These are phyloP conservation scores for Hypomecis atomaria DNA, from an alignment of 2,888 invertebrate genomes.

Conservation along the genomic window DNA sequence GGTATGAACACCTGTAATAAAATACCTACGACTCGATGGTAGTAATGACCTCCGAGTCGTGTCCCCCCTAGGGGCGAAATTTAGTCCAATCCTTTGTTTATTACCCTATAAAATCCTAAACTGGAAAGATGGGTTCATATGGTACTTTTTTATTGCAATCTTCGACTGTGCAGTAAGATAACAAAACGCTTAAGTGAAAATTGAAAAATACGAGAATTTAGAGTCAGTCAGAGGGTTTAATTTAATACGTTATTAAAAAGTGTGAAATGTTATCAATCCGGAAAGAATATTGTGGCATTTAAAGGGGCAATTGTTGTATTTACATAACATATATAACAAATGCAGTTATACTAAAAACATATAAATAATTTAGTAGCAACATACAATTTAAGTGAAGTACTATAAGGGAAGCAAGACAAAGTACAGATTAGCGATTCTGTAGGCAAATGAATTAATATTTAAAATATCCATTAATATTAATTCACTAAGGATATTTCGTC, in stretches of 20 bases:
- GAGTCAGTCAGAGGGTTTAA: neutral
- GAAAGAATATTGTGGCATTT: neutral
- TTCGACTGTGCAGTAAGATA: constrained; percentile 27
- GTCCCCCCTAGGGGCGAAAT: constrained; percentile 53
- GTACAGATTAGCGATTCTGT: constrained; percentile 1
- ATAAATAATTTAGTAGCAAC: constrained; percentile 3
- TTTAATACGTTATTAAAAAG: neutral
- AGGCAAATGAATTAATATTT: constrained; percentile 3
- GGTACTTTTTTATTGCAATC: constrained; percentile 20
- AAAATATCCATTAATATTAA: constrained; percentile 5
- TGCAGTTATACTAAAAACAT: neutral
- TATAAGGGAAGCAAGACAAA: constrained; percentile 15
- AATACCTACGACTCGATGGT: constrained; percentile 57
- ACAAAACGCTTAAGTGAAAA: neutral
- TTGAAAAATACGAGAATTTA: neutral
- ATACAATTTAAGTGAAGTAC: constrained; percentile 5
- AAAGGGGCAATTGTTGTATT: neutral
- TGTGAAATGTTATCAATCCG: constrained; percentile 3
- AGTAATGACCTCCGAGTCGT: constrained; percentile 58
- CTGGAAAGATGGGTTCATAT: constrained; percentile 27
- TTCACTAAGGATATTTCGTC: constrained; percentile 7
- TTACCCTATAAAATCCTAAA: constrained; percentile 49
- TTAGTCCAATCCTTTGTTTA: constrained; percentile 61
- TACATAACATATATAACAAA: constrained; percentile 1
- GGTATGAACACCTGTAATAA: constrained; percentile 47